These are phyloP conservation scores for Gadus chalcogrammus DNA, from an alignment of 2,113 vertebrate genomes.

Conservation along the genomic window DNA sequence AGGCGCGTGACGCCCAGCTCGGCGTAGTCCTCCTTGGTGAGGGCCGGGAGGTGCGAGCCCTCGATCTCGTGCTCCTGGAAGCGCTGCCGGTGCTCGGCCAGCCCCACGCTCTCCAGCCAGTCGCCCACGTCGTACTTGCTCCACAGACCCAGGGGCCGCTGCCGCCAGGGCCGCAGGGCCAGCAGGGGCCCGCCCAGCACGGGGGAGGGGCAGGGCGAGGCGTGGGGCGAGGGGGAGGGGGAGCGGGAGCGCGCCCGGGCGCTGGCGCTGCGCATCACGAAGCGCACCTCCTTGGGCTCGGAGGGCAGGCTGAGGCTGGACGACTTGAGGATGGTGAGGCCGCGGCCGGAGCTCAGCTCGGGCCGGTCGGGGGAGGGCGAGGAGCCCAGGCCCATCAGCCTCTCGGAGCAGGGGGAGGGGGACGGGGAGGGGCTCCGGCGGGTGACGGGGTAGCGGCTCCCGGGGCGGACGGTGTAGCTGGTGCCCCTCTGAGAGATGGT, in stretches of 20 bases:
- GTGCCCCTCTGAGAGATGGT: constrained; percentile 94
- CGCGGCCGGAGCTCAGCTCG: constrained; percentile 61
- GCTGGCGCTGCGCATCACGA: constrained; percentile 93
- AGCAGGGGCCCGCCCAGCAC: constrained; percentile 78
- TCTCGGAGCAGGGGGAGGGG: constrained; percentile 77
- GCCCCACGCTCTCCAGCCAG: constrained; percentile 96
- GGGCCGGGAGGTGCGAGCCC: constrained; percentile 91
- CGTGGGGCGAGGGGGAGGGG: constrained; percentile 86
- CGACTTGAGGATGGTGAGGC: constrained; percentile 92
- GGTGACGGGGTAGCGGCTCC: constrained; percentile 91
- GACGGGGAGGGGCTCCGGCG: constrained; percentile 92
- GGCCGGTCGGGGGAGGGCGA: constrained; percentile 55
- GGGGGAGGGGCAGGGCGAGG: constrained; percentile 82
- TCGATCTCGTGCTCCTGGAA: constrained; percentile 98
- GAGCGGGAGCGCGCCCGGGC: constrained; percentile 92
- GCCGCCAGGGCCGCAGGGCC: constrained; percentile 89
- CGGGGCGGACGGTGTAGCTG: constrained; percentile 90
- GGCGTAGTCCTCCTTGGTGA: constrained; percentile 97
- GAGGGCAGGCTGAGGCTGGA: constrained; percentile 96
- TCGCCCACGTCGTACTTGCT: constrained; percentile 97
- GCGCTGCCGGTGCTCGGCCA: constrained; percentile 94
- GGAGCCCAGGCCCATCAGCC: constrained; percentile 77
- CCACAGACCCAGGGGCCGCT: constrained; percentile 93
- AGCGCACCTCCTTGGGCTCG: constrained; percentile 96
- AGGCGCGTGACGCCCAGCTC: constrained; percentile 97